A percentile compares a stretch with the other conserved stretches of the same genome.
Conservation (phyloP, 2,888 invertebrate species). For the Ormyrus rosae region DNA sequence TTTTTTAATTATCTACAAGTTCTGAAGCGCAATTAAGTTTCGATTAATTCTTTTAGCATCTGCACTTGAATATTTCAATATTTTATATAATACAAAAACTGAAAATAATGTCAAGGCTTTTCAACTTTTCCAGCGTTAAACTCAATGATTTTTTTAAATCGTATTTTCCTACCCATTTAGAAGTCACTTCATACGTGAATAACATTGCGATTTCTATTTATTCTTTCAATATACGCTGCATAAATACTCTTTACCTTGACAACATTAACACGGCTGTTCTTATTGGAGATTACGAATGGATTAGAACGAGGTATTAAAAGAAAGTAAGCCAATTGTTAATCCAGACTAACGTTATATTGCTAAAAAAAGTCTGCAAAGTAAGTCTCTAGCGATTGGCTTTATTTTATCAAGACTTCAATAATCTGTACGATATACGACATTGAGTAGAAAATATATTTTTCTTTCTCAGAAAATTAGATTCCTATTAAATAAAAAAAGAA, state of each 20-base stretch:
- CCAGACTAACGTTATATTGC: background rate
- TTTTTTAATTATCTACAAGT: too few species aligned
- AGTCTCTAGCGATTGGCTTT: background rate
- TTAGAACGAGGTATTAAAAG: constrained; percentile 9
- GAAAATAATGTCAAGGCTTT: too few species aligned
- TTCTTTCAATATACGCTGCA: constrained; percentile 16
- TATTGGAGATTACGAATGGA: constrained; percentile 6
- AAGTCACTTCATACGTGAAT: background rate
- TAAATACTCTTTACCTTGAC: constrained; percentile 2
- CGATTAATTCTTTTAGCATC: too few species aligned
- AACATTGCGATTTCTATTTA: constrained; percentile 29
- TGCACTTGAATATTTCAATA: too few species aligned
- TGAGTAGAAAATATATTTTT: constrained; percentile 3
- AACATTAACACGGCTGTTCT: background rate
- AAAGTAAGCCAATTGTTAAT: constrained; percentile 33
- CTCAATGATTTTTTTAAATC: constrained; percentile 1
- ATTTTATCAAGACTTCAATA: background rate
- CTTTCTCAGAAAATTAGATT: background rate
- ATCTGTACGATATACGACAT: background rate
- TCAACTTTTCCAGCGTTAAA: too few species aligned
- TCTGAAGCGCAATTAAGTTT: too few species aligned
- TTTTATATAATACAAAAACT: too few species aligned
- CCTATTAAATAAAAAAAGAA: background rate
- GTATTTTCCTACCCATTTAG: background rate
- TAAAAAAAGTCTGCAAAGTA: too few species aligned